Evolutionary conservation across 2,888 invertebrate species (phyloP).

Genomic region (Patella depressa): DNA sequence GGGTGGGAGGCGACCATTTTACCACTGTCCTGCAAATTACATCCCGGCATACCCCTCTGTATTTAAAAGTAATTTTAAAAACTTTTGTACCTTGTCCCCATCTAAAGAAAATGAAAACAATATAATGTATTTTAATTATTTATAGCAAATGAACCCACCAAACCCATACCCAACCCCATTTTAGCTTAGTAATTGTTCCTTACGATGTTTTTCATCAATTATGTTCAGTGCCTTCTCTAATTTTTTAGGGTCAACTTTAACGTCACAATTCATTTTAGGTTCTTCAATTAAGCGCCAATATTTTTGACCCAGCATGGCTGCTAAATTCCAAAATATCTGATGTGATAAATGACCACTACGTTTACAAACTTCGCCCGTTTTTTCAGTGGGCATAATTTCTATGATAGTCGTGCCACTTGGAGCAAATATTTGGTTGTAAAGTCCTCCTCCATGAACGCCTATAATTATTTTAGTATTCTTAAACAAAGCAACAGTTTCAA

Average conservation of each 20-base stretch:
- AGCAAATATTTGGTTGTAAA: neutral
- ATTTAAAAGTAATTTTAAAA: too few species aligned
- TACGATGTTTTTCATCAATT: neutral
- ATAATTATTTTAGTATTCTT: neutral
- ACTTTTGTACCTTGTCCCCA: too few species aligned
- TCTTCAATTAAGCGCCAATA: neutral
- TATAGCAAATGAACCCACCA: too few species aligned
- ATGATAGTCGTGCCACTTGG: neutral
- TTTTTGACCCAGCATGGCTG: conserved; percentile 4
- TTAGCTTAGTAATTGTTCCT: too few species aligned
- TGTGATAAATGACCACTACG: neutral
- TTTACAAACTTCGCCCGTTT: neutral
- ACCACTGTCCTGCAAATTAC: too few species aligned
- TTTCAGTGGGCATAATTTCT: neutral
- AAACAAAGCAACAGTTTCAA: neutral
- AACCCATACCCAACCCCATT: too few species aligned
- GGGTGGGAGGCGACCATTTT: too few species aligned
- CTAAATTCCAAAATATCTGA: neutral
- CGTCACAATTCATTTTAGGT: neutral
- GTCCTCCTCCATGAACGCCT: neutral
- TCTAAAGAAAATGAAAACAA: too few species aligned
- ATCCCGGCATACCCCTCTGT: too few species aligned
- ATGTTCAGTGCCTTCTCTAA: neutral
- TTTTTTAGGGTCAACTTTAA: neutral
- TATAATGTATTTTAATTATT: too few species aligned